A percentile compares a stretch with the other conserved stretches of the same genome.
These are phyloP conservation scores for Panurus biarmicus DNA, from an alignment of 2,113 vertebrate genomes.

Conservation along the genomic window DNA sequence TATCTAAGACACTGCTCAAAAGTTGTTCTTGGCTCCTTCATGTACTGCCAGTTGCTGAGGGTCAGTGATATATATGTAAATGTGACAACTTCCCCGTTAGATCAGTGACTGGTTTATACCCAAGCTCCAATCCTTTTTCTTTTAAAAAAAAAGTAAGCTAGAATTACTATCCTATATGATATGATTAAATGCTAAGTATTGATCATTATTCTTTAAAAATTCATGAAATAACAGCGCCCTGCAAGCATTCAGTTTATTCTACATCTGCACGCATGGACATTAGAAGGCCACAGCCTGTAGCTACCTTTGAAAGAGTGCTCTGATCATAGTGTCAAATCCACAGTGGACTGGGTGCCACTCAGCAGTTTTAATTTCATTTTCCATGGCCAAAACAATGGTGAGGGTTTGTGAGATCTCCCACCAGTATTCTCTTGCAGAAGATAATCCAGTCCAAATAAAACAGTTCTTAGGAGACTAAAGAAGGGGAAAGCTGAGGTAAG, in stretches of 20 bases:
- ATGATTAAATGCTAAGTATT: neutral
- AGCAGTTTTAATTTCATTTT: neutral
- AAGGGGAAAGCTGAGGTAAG: neutral
- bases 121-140: neutral
- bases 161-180: neutral
- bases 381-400: neutral
- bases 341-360: neutral
- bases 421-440: neutral
- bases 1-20: neutral
- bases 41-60: neutral
- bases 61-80: neutral
- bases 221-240: neutral
- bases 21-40: neutral
- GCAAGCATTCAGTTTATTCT: neutral
- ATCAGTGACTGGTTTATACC: neutral
- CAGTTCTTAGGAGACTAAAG: neutral
- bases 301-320: neutral
- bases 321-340: neutral
- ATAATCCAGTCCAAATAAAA: neutral
- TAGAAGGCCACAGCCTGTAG: neutral
- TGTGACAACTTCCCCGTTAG: neutral
- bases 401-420: neutral
- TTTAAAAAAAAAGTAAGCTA: neutral
- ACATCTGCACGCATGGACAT: neutral
- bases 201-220: neutral